A percentile compares a stretch with the other conserved stretches of the same genome.
phyloP scores from a whole-genome alignment of 2,888 invertebrate genomes.

The Ormyrus nitidulus region DNA sequence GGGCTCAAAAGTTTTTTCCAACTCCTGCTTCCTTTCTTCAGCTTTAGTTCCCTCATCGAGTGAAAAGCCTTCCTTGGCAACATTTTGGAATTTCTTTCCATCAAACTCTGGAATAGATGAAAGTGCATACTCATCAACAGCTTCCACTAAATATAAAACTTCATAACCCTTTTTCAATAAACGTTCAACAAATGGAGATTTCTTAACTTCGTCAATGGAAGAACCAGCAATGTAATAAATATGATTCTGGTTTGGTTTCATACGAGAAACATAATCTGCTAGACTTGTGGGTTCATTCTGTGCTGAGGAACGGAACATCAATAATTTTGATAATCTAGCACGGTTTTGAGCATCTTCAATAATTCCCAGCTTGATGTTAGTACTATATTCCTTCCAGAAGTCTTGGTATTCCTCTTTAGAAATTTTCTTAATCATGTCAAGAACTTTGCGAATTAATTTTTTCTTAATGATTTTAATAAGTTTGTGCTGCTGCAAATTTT shows the following conservation, averaged over 20 bases:
- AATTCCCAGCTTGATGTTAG: conserved; percentile 96
- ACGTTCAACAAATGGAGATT: conserved; percentile 97
- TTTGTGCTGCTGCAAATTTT: conserved; percentile 99
- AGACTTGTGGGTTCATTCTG: conserved; percentile 83
- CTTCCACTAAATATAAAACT: conserved; percentile 94
- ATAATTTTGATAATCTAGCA: conserved; percentile 94
- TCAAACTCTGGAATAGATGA: conserved; percentile 98
- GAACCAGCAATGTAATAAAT: conserved; percentile 98
- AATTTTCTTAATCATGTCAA: conserved; percentile 99
- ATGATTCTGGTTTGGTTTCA: conserved; percentile 95
- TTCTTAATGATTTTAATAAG: conserved; percentile 99
- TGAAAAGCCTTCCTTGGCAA: conserved; percentile 97
- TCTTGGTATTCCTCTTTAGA: conserved; percentile 90
- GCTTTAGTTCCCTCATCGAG: conserved; percentile 82
- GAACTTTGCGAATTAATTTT: conserved; percentile 96
- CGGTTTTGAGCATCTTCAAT: conserved; percentile 99
- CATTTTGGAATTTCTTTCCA: conserved; percentile 99
- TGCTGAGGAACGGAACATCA: conserved; percentile 92
- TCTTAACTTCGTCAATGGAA: conserved; percentile 88
- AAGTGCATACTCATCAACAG: conserved; percentile 98
- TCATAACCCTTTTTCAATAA: conserved; percentile 95
- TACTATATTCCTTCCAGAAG: conserved; percentile 99
- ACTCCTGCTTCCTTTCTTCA: conserved; percentile 86
- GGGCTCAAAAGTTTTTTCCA: conserved; percentile 90
- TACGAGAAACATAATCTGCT: conserved; percentile 92